phyloP scores from a whole-genome alignment of 2,797 vertebrate genomes.

The Mergus octosetaceus region DNA sequence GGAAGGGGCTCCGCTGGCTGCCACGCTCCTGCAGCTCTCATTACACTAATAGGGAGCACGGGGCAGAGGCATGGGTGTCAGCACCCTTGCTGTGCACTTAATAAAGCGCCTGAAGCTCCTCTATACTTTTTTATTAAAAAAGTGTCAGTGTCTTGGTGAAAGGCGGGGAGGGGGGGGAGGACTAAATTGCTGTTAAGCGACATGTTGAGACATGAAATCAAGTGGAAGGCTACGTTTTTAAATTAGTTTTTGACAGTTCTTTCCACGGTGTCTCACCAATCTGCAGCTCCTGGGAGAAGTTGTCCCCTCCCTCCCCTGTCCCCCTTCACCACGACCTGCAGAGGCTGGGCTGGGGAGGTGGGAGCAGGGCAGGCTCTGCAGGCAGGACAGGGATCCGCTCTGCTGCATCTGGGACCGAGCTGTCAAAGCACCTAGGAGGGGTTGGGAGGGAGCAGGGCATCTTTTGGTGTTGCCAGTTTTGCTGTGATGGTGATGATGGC shows the following conservation, averaged over 20 bases:
- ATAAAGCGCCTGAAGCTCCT: constrained; percentile 73
- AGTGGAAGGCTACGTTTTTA: constrained; percentile 37
- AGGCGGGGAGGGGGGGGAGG: background rate
- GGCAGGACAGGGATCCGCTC: background rate
- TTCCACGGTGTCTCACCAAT: constrained; percentile 1
- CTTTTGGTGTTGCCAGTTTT: background rate
- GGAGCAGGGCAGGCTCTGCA: background rate
- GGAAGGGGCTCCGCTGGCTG: background rate
- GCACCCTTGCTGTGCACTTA: constrained; percentile 72
- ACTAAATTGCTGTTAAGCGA: constrained; percentile 65
- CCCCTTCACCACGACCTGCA: fast-evolving
- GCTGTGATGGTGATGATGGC: background rate
- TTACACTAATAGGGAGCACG: constrained; percentile 29
- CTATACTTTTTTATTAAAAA: constrained; percentile 47
- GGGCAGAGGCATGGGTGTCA: constrained; percentile 10
- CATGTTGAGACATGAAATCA: constrained; percentile 73
- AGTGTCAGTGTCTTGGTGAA: background rate
- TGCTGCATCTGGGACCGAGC: background rate
- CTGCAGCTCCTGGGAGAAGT: constrained; percentile 24
- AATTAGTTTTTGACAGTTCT: constrained; percentile 68
- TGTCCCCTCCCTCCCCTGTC: background rate
- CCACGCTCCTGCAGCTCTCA: background rate
- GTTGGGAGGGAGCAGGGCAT: background rate
- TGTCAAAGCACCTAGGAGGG: background rate
- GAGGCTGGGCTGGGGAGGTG: background rate